Evolutionary conservation across 2,113 vertebrate genomes (phyloP).

Genomic region (Datnioides undecimradiatus): DNA sequence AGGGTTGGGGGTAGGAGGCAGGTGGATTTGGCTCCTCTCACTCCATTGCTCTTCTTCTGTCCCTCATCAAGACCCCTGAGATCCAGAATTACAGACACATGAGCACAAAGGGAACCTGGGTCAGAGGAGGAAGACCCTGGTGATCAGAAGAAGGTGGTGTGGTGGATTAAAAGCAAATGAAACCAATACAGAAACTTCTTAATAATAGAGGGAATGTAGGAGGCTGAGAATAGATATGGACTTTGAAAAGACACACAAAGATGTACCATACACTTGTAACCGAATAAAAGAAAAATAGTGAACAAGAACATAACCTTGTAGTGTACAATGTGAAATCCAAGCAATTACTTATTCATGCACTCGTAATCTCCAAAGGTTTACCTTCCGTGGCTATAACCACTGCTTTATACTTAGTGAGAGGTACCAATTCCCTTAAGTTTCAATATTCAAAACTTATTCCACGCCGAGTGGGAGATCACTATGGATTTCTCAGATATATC

Average conservation of each 20-base stretch:
- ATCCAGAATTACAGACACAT: constrained; percentile 37
- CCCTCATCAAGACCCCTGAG: constrained; percentile 20
- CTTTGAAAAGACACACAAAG: constrained; percentile 20
- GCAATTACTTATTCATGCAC: constrained; percentile 35
- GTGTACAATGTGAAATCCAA: constrained; percentile 14
- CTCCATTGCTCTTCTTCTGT: neutral
- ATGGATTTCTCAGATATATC: neutral
- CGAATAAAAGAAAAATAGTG: neutral
- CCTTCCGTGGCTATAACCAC: constrained; percentile 5
- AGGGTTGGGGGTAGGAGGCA: constrained; percentile 21
- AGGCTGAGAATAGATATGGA: constrained; percentile 11
- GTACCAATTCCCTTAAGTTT: constrained; percentile 27
- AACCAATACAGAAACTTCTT: constrained; percentile 21
- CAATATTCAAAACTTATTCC: constrained; percentile 26
- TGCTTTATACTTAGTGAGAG: constrained; percentile 11
- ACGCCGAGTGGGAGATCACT: constrained; percentile 18
- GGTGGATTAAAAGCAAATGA: constrained; percentile 39
- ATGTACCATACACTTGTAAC: neutral
- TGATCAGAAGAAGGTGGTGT: constrained; percentile 45
- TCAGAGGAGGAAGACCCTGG: constrained; percentile 4
- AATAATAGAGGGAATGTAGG: constrained; percentile 40
- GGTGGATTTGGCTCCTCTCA: constrained; percentile 13
- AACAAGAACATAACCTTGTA: neutral
- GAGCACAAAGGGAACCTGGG: constrained; percentile 25
- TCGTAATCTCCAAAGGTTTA: constrained; percentile 20